phyloP scores from a whole-genome alignment of 2,113 vertebrate species.

The Oncorhynchus gorbuscha region DNA sequence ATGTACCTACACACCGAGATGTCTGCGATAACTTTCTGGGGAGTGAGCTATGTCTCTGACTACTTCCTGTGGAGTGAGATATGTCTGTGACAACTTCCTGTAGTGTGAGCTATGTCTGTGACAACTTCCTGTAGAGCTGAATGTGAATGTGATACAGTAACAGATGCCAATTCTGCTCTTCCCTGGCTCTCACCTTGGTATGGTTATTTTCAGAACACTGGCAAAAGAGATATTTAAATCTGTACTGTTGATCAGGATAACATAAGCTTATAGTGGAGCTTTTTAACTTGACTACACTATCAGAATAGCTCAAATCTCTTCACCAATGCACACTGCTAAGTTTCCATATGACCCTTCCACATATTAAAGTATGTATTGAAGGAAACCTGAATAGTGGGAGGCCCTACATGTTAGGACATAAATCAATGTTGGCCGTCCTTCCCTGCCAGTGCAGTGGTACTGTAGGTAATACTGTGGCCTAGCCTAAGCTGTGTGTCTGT shows the following conservation, averaged over 20 bases:
- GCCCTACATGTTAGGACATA: background rate
- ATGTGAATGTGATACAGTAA: background rate
- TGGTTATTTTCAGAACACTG: background rate
- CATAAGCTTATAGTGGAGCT: too few relatives aligned
- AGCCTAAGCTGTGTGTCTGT: conserved; percentile 70
- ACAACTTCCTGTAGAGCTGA: background rate
- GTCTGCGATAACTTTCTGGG: background rate
- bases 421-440: background rate
- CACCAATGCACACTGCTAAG: too few relatives aligned
- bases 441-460: conserved; percentile 47
- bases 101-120: background rate
- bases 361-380: too few relatives aligned
- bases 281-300: too few relatives aligned
- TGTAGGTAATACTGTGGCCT: conserved; percentile 54
- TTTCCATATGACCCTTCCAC: too few relatives aligned
- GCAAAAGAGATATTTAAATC: background rate
- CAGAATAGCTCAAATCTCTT: too few relatives aligned
- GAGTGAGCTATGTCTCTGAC: conserved; percentile 22
- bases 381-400: too few relatives aligned
- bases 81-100: conserved; percentile 2
- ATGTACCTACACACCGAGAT: background rate
- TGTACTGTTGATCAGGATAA: too few relatives aligned
- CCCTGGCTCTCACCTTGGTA: background rate
- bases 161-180: background rate
- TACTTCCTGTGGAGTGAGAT: conserved; percentile 3